phyloP scores from a whole-genome alignment of 2,113 vertebrate species.

The Ascaphus truei region DNA sequence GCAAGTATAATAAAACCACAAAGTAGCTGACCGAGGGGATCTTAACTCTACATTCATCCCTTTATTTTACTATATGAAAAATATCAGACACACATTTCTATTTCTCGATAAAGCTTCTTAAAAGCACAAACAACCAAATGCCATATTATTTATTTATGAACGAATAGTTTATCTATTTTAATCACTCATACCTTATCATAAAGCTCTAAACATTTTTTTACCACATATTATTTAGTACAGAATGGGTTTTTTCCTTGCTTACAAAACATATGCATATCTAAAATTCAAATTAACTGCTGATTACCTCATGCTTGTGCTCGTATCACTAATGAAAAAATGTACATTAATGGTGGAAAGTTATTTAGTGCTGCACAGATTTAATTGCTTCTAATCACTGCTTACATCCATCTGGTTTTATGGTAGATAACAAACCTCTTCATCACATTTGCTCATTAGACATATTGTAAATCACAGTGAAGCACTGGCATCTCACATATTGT shows the following conservation, averaged over 20 bases:
- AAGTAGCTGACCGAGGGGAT: conserved; percentile 4
- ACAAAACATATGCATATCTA: conserved; percentile 59
- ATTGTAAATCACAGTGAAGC: conserved; percentile 67
- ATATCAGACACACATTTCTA: background rate
- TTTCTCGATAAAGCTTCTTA: background rate
- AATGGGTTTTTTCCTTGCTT: conserved; percentile 1
- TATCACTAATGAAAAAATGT: conserved; percentile 81
- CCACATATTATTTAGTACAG: background rate
- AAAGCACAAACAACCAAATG: background rate
- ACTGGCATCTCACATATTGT: conserved; percentile 68
- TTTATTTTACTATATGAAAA: background rate
- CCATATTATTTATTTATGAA: background rate
- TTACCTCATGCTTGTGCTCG: conserved; percentile 56
- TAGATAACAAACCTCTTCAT: conserved; percentile 87
- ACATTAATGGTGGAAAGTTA: conserved; percentile 82
- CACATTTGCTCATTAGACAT: conserved; percentile 79
- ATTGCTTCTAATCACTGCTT: conserved; percentile 92
- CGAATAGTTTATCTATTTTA: background rate
- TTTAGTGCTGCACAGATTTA: conserved; percentile 85
- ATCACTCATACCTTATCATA: background rate
- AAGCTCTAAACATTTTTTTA: conserved; percentile 6
- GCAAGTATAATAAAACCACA: conserved; percentile 11
- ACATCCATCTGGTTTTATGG: conserved; percentile 86
- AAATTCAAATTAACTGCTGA: conserved; percentile 67
- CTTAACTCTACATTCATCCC: background rate